A percentile compares a stretch with the other conserved stretches of the same genome.
These are phyloP conservation scores for Acestrorhynchus altus DNA, from an alignment of 2,797 vertebrate species.

Conservation along the genomic window DNA sequence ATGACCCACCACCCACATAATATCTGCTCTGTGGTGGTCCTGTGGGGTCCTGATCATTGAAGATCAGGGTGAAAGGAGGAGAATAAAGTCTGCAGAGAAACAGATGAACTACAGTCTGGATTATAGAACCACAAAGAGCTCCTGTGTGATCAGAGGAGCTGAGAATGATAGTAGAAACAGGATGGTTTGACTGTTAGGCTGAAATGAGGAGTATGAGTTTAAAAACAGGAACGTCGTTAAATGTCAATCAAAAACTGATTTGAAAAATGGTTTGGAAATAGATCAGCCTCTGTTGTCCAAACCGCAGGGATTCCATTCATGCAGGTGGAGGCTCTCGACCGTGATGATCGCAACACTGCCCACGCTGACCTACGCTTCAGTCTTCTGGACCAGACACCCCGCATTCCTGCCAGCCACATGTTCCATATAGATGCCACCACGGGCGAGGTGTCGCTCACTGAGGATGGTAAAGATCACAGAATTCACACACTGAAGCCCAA, in stretches of 20 bases:
- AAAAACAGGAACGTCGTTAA: neutral
- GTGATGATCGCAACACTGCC: conserved; percentile 76
- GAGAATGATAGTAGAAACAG: no score
- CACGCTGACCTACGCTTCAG: conserved; percentile 83
- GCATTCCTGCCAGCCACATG: conserved; percentile 78
- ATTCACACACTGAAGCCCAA: no score
- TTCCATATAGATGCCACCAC: conserved; percentile 79
- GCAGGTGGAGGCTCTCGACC: conserved; percentile 79
- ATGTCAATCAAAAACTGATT: neutral
- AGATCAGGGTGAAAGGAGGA: no score
- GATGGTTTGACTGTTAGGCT: no score
- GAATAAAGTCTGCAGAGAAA: no score
- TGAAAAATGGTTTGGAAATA: neutral
- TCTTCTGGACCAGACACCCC: conserved; percentile 80
- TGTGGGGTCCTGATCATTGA: no score
- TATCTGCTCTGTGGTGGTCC: no score
- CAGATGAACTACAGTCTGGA: no score
- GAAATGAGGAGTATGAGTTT: no score
- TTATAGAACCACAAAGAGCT: no score
- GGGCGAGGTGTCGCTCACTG: conserved; percentile 80
- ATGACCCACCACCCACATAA: no score
- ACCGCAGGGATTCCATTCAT: conserved; percentile 79
- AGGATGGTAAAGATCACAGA: conserved; percentile 73
- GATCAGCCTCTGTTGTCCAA: conserved; percentile 23
- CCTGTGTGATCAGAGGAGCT: no score